A percentile compares a stretch with the other conserved stretches of the same genome.
These are phyloP conservation scores for Scaptomyza reducta DNA, from an alignment of 2,888 invertebrate species.

Conservation along the genomic window DNA sequence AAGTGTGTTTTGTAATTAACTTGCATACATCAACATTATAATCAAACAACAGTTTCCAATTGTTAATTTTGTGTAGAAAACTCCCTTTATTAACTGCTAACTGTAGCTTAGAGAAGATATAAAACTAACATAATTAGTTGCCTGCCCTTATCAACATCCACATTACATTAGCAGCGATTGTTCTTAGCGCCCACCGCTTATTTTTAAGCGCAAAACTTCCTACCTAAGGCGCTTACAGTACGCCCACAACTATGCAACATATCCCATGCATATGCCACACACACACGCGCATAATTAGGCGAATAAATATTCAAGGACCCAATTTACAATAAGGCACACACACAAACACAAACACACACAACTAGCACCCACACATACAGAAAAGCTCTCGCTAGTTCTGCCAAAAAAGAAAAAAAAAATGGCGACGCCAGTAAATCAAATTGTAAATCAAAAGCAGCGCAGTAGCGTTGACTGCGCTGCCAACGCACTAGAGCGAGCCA, in stretches of 20 bases:
- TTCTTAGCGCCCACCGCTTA: slow-evolving; percentile 1
- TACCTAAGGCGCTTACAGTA: neutral
- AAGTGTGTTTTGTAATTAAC: no score
- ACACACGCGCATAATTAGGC: slow-evolving; percentile 59
- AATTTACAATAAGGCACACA: slow-evolving; percentile 29
- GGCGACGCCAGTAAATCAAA: slow-evolving; percentile 60
- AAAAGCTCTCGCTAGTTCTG: slow-evolving; percentile 36
- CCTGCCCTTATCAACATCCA: no score
- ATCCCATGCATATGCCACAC: slow-evolving; percentile 19
- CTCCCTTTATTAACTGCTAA: no score
- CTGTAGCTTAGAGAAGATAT: no score
- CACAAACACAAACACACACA: slow-evolving; percentile 5
- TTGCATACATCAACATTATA: no score
- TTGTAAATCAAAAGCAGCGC: slow-evolving; percentile 66
- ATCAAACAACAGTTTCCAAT: no score
- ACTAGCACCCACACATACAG: neutral
- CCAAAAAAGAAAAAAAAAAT: slow-evolving; percentile 17
- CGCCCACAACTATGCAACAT: slow-evolving; percentile 46
- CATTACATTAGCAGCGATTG: slow-evolving; percentile 4
- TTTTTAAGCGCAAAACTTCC: slow-evolving; percentile 1
- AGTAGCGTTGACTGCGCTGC: slow-evolving; percentile 25
- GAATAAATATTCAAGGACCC: slow-evolving; percentile 66
- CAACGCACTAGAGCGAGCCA: neutral
- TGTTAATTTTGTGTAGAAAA: no score
- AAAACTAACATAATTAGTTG: no score